Evolutionary conservation across 1,140 invertebrate species (phyloP), one percentile per base, ranked within the genome.

Genomic region (Drosophila mojavensis): DNA sequence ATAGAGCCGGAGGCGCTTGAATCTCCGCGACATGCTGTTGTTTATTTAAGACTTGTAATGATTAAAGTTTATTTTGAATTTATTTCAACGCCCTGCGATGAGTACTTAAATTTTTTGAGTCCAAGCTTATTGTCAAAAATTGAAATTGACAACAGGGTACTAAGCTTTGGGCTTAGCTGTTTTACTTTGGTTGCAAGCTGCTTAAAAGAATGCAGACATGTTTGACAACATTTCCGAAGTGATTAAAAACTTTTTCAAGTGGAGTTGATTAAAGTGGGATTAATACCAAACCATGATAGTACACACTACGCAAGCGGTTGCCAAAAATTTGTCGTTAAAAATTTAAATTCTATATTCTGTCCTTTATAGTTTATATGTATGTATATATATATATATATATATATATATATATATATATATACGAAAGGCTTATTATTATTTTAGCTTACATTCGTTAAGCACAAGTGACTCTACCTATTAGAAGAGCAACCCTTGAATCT

Each of bases 181-280:
- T 54, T 65, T 58, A 63, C 48, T 53, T 30, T 11, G 45, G 30
- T 26, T 67, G 43, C 47, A 67, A 67, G 55, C 70, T 60, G 63
- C 70, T 67, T 72, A 72, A 60, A 59, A 66, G 47, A 53, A 47
- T 66, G 48, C 55, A 68, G 59, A 64, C 65, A 51, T 74, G 60
- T 64, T 62, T 66, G 58, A 54, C 56, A 28, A 66, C 50, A 73
- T 67, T 76, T 59, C 75, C 15, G 36, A 78, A 47, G 58, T 59
- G 71, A 80, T 80, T 78, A 78, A 80, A 80, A 80, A 80, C 56
- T 78, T 80, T 78, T 41, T 11, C 51, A 70, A 77, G 64, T 73
- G 64, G 62, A 55, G 63, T 79, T 68, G 68, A 79, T 77, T 69
- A 77, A 79, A 79, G 77, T 69, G 60, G 51, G 65, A 77, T 79